Evolutionary conservation across 2,113 vertebrate genomes (phyloP).

Genomic region (Tychaedon coryphoeus): DNA sequence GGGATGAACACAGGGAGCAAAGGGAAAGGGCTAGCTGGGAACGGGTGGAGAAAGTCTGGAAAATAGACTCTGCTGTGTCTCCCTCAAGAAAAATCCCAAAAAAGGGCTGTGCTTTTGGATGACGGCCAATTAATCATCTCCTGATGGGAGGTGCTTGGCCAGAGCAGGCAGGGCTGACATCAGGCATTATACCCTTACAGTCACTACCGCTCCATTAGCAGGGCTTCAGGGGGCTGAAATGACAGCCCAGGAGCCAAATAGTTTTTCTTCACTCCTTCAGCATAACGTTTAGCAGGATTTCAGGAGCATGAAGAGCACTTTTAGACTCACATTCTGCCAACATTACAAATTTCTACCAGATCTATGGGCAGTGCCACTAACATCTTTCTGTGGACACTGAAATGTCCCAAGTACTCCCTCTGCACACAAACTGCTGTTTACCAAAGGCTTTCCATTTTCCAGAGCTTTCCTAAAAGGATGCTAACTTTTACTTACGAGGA

Average conservation of each 20-base stretch:
- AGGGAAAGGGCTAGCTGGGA: not conserved
- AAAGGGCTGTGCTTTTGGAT: not conserved
- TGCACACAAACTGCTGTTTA: not conserved
- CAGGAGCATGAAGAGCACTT: not conserved
- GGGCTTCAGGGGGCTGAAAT: constrained; percentile 44
- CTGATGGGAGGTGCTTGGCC: constrained; percentile 27
- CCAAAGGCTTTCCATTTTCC: not conserved
- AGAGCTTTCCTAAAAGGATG: not conserved
- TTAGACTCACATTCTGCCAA: not conserved
- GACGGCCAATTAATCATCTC: constrained; percentile 3
- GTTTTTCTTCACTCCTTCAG: constrained; percentile 43
- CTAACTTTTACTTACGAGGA: not conserved
- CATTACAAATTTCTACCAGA: not conserved
- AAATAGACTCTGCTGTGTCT: not conserved
- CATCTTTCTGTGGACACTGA: not conserved
- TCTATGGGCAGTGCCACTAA: not conserved
- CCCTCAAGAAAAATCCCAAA: not conserved
- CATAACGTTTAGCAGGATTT: constrained; percentile 29
- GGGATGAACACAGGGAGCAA: not conserved
- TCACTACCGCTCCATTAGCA: constrained; percentile 73
- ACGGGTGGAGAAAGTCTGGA: not conserved
- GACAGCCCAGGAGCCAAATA: constrained; percentile 59
- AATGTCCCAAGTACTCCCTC: not conserved
- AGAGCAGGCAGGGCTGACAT: constrained; percentile 28
- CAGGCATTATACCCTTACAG: constrained; percentile 50